phyloP scores from a whole-genome alignment of 1,140 invertebrate species.

The Colletes latitarsis region DNA sequence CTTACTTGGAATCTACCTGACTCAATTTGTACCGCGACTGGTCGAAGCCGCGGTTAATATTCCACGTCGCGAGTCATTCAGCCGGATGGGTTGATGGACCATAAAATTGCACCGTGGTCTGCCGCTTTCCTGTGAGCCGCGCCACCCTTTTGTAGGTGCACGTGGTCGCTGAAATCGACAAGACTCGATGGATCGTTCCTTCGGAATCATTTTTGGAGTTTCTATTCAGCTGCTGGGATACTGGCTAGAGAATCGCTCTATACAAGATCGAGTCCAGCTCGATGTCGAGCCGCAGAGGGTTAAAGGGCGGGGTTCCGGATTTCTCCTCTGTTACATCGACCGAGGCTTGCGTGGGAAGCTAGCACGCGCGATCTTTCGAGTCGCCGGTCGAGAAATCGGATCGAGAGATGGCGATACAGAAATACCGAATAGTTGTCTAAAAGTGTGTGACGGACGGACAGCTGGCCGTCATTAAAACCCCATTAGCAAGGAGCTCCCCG shows the following conservation, averaged over 20 bases:
- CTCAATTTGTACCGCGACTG: no score
- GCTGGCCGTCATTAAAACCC: slow-evolving; percentile 82
- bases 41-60: no score
- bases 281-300: slow-evolving; percentile 8
- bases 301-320: no score
- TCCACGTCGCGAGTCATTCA: not conserved
- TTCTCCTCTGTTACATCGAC: not conserved
- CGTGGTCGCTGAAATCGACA: slow-evolving; percentile 12
- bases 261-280: not conserved
- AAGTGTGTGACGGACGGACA: slow-evolving; percentile 79
- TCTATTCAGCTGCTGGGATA: no score
- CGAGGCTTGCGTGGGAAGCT: not conserved
- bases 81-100: slow-evolving; percentile 44
- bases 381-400: slow-evolving; percentile 50
- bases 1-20: no score
- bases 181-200: no score
- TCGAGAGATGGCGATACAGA: slow-evolving; percentile 67
- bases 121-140: no score
- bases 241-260: no score
- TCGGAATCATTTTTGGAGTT: no score
- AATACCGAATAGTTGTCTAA: slow-evolving; percentile 75
- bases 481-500: slow-evolving; percentile 77
- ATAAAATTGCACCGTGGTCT: slow-evolving; percentile 53
- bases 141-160: not conserved
- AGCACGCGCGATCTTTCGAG: slow-evolving; percentile 24